Evolutionary conservation across 2,113 vertebrate genomes (phyloP).

Genomic region (Promerops cafer): DNA sequence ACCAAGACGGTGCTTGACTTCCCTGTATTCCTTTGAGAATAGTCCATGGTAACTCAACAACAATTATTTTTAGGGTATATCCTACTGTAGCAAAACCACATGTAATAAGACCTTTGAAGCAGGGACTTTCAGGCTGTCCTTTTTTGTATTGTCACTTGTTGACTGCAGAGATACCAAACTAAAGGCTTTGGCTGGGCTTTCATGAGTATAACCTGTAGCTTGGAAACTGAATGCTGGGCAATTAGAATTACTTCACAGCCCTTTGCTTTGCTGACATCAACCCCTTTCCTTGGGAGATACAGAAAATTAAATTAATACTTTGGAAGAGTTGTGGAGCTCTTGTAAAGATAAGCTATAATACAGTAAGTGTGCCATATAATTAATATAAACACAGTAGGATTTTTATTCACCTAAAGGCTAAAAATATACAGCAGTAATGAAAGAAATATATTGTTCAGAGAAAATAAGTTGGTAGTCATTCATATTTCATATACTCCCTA

Average conservation of each 20-base stretch:
- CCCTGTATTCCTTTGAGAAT: not conserved
- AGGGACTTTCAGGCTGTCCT: not conserved
- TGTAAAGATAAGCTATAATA: not conserved
- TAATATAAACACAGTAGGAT: not conserved
- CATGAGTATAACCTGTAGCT: not conserved
- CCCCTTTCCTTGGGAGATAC: not conserved
- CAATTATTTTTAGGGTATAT: not conserved
- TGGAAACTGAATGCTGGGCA: not conserved
- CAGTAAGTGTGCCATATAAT: not conserved
- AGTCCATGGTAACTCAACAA: not conserved
- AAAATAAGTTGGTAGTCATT: not conserved
- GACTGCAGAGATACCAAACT: not conserved
- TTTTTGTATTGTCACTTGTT: not conserved
- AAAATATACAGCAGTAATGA: not conserved
- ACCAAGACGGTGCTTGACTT: not conserved
- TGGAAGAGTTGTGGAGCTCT: not conserved
- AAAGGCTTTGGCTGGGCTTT: not conserved
- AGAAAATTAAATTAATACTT: not conserved
- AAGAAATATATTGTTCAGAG: not conserved
- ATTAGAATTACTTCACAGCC: not conserved
- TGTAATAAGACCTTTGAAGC: not conserved
- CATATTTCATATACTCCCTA: not conserved
- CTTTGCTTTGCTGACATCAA: not conserved
- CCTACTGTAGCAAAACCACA: not conserved
- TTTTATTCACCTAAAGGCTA: not conserved